Base-by-base conservation (phyloP, 2,797 vertebrate genomes). In the Pelodytes ibericus region DNA sequence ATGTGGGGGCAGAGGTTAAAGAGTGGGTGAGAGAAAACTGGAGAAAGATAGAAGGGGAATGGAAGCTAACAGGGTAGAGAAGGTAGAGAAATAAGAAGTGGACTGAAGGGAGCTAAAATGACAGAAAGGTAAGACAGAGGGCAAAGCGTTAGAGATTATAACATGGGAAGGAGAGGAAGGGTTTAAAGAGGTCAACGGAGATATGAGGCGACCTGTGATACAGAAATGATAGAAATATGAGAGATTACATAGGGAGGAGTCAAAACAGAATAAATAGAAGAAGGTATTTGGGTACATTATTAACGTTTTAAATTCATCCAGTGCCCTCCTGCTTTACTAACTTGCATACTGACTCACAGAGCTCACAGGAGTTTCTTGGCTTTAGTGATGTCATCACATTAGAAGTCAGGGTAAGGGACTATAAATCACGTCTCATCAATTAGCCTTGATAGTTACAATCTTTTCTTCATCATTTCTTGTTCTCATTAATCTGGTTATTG, bases 401-500 rank as follows among this genome's bases (percentile, higher is more conserved):
- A 15, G 11, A 8, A 60, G 24, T 6, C 27, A 16, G 27, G 24
- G 10, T 18, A 3, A n/a, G 5, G 63, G 26, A 31, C 29, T 18
- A 51, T 51, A 31, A 51, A 67, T 67, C 8, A 67, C 10, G 2
- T 2, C 18, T 22, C 18, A 2, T 2, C 26, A 27, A 67, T 27
- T 67, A 49, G 29, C 41, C 44, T 20, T 29, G 8, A 29, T 67
- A 26, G 22, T 51, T 13, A 51, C 41, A 47, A 51, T 47, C 3
- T 20, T 51, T 31, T 16, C 25, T n/a, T n/a, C 39, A 41, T 65
- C 25, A 65, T 27, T 27, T 25, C 30, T 10, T 49, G 16, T 51
- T 18, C 41, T 49, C 26, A 20, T 67, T 51, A 67, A 9, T 49
- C 27, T n/a, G 26, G 41, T 67, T 49, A 49, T 49, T 30, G 64